Percentiles rank a stretch among this genome's conserved stretches.
These are phyloP conservation scores for Tapirus indicus DNA, from an alignment of 2,797 vertebrate genomes.

Conservation along the genomic window DNA sequence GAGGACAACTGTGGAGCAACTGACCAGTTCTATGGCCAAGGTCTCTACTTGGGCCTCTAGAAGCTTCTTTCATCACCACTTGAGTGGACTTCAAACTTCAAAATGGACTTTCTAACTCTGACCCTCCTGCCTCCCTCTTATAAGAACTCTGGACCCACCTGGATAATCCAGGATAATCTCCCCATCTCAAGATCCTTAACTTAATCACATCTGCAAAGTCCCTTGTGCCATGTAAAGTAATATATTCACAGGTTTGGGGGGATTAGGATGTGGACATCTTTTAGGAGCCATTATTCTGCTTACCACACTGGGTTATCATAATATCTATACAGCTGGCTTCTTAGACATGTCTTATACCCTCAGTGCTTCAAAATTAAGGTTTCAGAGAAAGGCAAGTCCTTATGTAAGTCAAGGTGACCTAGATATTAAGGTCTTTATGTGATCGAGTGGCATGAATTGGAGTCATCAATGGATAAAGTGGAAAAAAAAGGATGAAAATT, in stretches of 20 bases:
- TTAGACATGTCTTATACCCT: neutral
- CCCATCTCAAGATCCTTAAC: neutral
- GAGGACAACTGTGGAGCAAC: neutral
- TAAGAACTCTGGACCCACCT: neutral
- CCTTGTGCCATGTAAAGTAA: neutral
- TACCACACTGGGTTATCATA: neutral
- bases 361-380: neutral
- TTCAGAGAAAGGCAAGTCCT: neutral
- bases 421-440: neutral
- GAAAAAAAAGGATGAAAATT: slow-evolving; percentile 9
- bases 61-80: neutral
- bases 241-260: neutral
- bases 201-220: neutral
- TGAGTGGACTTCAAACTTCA: neutral
- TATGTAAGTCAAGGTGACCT: neutral
- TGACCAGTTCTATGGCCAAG: neutral
- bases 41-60: neutral
- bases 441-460: neutral
- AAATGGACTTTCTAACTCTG: neutral
- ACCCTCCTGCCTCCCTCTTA: neutral
- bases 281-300: neutral
- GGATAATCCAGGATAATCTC: neutral
- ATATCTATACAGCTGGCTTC: neutral
- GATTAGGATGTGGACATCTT: neutral
- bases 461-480: neutral